phyloP scores from a whole-genome alignment of 2,797 vertebrate species.

The Platalea minor region DNA sequence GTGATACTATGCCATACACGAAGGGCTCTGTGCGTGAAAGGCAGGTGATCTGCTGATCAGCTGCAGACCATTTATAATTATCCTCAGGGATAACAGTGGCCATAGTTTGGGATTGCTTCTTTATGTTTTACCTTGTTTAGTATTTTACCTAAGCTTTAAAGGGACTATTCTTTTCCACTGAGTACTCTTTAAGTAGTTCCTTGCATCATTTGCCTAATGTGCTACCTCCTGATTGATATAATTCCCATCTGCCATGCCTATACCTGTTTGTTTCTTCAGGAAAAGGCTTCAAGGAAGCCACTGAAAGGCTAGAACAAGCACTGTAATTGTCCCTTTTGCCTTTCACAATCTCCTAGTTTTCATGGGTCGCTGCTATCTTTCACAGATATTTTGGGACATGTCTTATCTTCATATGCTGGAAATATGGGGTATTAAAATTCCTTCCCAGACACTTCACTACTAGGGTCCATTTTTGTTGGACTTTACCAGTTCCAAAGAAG shows the following conservation, averaged over 20 bases:
- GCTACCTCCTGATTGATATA: neutral
- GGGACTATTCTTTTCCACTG: neutral
- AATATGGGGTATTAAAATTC: neutral
- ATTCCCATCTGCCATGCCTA: neutral
- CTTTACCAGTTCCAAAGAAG: neutral
- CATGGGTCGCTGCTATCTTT: neutral
- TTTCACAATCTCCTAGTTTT: neutral
- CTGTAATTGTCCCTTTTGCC: neutral
- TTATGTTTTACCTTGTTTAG: neutral
- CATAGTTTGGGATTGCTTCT: neutral
- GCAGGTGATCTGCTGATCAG: neutral
- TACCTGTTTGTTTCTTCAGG: neutral
- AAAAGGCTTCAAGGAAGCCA: neutral
- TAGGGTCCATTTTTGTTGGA: neutral
- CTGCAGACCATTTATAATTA: neutral
- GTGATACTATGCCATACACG: no score
- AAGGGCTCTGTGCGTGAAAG: neutral
- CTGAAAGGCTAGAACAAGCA: neutral
- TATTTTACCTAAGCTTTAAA: neutral
- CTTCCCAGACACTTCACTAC: neutral
- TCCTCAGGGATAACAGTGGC: neutral
- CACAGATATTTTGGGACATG: neutral
- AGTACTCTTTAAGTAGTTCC: neutral
- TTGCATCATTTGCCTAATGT: neutral
- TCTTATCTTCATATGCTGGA: neutral